Base-by-base conservation (phyloP, 2,888 invertebrate genomes). In the Aleiodes alternator region DNA sequence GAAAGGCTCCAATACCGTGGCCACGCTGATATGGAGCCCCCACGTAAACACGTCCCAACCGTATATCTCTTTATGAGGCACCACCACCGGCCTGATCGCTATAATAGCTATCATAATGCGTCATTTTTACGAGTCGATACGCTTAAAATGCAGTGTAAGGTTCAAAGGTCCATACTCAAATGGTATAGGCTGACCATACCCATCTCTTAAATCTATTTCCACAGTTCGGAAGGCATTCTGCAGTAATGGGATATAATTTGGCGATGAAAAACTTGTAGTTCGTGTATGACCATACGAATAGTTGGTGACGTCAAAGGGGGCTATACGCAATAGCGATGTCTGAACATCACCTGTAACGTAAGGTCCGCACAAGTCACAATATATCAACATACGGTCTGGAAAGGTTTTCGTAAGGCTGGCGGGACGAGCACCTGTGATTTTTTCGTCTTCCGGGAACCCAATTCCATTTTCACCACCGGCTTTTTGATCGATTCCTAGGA, bases 61-160 rank as follows among this genome's bases (percentile, higher is more conserved):
- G 1, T 1, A 1, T 23, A 23, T 23, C 1, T 23, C 2, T 23
- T 23, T 23, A 1, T 23, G 23, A 1, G 23, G 23, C 23, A 38
- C 38, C 8, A 38, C 38, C 38, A 8, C 38, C 38, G 6, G 8
- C 5, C 38, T 38, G 38, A 38, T 7, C 6, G 3, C 5, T 38
- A 38, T 38, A 5, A 38, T 38, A 38, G 8, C 38, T 38, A 38
- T 3, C 3, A 38, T 38, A 38, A 38, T 38, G 38, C 8, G 38
- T 38, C 38, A 23, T 38, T 7, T 38, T 3, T 38, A 38, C 3
- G 8, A 5, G 3, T 38, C 38, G 3, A 38, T 8, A 38, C 38
- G 38, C 3, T 38, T 38, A n/a, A 61, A 74, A 70, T 23, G 59
- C 7, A 31, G 59, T 31, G 59, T 59, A 12, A 59, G 31, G 59